Evolutionary conservation across 2,113 vertebrate genomes (phyloP).

Genomic region (Callaeas wilsoni): DNA sequence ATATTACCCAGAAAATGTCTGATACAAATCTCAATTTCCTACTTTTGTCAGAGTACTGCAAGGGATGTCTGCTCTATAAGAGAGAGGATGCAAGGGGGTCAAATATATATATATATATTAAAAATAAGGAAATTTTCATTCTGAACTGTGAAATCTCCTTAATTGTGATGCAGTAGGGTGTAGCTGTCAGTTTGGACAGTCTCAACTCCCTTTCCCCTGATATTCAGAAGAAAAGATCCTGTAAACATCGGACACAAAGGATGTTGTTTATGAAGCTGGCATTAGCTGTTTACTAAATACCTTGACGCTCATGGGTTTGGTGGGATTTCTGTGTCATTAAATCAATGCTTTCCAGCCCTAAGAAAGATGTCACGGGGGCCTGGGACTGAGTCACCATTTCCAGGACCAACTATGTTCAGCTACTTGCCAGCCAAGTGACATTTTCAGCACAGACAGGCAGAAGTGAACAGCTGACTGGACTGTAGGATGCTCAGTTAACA

Average conservation of each 20-base stretch:
- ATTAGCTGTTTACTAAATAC: background rate
- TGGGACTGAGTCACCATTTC: background rate
- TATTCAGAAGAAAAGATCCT: background rate
- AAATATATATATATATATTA: background rate
- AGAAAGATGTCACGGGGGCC: background rate
- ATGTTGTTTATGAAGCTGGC: background rate
- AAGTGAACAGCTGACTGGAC: background rate
- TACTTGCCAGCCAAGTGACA: background rate
- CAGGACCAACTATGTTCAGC: background rate
- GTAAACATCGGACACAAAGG: background rate
- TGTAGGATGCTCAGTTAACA: background rate
- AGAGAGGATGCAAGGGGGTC: background rate
- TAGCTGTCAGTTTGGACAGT: background rate
- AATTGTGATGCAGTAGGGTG: background rate
- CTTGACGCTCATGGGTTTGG: accelerated
- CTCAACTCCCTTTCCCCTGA: background rate
- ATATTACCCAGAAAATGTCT: background rate
- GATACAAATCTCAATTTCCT: background rate
- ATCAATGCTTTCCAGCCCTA: background rate
- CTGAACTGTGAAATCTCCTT: background rate
- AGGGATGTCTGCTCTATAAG: background rate
- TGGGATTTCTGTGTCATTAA: background rate
- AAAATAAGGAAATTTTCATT: background rate
- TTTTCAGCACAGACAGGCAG: background rate
- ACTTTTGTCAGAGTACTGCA: background rate